These are phyloP conservation scores for Mechanitis messenoides DNA, from an alignment of 2,888 invertebrate species.

Conservation along the genomic window DNA sequence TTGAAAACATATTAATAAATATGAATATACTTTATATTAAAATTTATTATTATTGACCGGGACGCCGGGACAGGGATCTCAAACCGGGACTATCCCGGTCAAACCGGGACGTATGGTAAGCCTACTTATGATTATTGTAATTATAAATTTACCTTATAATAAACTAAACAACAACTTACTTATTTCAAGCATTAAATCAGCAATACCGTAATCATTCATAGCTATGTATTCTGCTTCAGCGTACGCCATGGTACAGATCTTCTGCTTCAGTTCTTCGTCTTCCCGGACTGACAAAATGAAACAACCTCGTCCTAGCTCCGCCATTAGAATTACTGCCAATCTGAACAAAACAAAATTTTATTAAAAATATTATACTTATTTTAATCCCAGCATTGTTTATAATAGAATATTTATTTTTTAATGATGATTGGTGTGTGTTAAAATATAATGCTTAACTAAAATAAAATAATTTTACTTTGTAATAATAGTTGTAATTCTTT, in stretches of 20 bases:
- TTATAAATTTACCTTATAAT: neutral
- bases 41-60: too few species aligned
- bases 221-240: constrained; percentile 35
- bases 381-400: too few species aligned
- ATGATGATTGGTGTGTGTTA: too few species aligned
- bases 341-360: constrained; percentile 19
- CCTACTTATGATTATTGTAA: too few species aligned
- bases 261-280: constrained; percentile 26
- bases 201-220: constrained; percentile 22
- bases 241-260: constrained; percentile 31
- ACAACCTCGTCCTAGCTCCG: constrained; percentile 30
- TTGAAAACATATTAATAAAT: too few species aligned
- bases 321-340: constrained; percentile 29
- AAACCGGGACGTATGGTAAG: too few species aligned
- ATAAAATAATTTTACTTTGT: too few species aligned
- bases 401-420: too few species aligned
- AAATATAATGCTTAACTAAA: too few species aligned
- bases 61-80: too few species aligned
- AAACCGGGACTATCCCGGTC: too few species aligned
- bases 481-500: neutral
- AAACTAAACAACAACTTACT: constrained; percentile 37
- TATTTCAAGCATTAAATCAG: constrained; percentile 47
- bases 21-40: too few species aligned
- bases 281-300: constrained; percentile 25
- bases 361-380: neutral